Conservation (phyloP, 1,140 invertebrate species). For the Mya arenaria region DNA sequence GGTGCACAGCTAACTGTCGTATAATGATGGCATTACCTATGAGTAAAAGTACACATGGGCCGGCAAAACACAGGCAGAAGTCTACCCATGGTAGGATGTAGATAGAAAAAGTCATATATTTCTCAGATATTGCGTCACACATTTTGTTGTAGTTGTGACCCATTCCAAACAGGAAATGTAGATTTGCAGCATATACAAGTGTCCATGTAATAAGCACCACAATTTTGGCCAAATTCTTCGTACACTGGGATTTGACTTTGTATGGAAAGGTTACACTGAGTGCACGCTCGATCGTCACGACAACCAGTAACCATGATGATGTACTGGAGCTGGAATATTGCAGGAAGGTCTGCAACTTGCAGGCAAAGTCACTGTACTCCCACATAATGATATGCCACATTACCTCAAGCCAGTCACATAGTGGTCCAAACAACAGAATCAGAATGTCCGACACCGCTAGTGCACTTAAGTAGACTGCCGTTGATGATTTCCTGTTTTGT, state of each 20-base stretch:
- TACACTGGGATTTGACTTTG: constrained; percentile 34
- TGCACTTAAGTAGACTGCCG: constrained; percentile 57
- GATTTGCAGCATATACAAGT: constrained; percentile 23
- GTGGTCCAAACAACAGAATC: constrained; percentile 55
- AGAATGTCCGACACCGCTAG: constrained; percentile 65
- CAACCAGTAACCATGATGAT: constrained; percentile 61
- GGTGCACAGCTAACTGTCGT: constrained; percentile 16
- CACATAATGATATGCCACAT: constrained; percentile 41
- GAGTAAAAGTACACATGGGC: constrained; percentile 31
- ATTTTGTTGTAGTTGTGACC: constrained; percentile 17
- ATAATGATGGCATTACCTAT: constrained; percentile 41
- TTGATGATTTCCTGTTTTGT: constrained; percentile 49
- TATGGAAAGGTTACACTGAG: constrained; percentile 46
- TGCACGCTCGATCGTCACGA: constrained; percentile 53
- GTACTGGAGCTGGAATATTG: constrained; percentile 36
- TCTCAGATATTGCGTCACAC: constrained; percentile 1
- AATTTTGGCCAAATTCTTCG: neutral
- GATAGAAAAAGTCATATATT: constrained; percentile 40
- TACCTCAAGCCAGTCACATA: constrained; percentile 53
- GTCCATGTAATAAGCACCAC: constrained; percentile 20
- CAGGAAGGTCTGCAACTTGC: constrained; percentile 50
- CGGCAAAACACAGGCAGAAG: constrained; percentile 34
- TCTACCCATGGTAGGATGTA: constrained; percentile 63
- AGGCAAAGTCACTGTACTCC: constrained; percentile 31
- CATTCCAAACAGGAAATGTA: constrained; percentile 57